phyloP scores from a whole-genome alignment of 2,113 vertebrate species.

The Muscicapa adusta region DNA sequence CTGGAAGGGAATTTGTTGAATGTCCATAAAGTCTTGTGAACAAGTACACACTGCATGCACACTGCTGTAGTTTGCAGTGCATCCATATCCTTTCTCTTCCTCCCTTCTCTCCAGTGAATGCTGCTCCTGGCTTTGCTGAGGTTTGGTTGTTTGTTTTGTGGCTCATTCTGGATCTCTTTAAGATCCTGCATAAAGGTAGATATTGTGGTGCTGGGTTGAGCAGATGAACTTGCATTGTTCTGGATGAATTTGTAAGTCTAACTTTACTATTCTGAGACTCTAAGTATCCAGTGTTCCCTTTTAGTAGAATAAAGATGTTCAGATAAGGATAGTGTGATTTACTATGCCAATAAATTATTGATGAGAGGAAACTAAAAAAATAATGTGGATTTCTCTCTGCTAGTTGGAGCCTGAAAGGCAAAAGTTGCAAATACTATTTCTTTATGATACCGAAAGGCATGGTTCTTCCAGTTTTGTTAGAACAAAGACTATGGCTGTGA shows the following conservation, averaged over 20 bases:
- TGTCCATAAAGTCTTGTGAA: background rate
- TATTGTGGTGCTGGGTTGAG: background rate
- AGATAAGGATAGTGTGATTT: background rate
- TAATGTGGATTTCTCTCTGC: background rate
- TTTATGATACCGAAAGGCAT: background rate
- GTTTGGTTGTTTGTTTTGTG: background rate
- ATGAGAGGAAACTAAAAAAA: background rate
- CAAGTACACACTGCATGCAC: rapidly evolving
- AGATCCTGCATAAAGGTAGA: background rate
- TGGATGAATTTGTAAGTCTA: background rate
- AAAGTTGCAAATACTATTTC: background rate
- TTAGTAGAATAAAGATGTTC: background rate
- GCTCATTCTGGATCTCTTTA: background rate
- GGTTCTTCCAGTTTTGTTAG: background rate
- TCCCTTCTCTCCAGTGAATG: background rate
- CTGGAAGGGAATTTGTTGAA: background rate
- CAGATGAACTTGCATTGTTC: background rate
- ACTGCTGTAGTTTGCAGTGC: background rate
- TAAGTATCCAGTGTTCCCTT: background rate
- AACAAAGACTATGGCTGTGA: background rate
- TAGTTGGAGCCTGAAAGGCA: background rate
- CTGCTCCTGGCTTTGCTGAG: background rate
- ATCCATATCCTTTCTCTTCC: background rate
- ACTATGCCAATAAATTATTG: background rate
- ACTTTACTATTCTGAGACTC: background rate